Base-by-base conservation (phyloP, 2,113 vertebrate genomes). In the Peromyscus maniculatus region DNA sequence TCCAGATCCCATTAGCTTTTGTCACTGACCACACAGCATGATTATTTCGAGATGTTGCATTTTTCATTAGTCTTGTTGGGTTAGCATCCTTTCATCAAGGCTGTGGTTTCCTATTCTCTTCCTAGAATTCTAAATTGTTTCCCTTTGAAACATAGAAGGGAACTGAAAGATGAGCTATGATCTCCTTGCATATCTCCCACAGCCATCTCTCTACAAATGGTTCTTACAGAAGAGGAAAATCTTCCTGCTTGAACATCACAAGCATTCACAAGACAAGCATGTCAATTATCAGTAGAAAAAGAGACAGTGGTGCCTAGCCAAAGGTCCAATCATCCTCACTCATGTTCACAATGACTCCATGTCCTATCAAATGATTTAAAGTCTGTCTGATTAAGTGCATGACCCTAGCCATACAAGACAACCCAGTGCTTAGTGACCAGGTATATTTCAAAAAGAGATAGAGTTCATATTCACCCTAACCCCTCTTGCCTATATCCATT, bases 81-180 rank as follows among this genome's bases (percentile, higher is more conserved):
- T 39, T 93, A 11, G 64, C 52, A 36, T 43, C 52, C 49, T 67
- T 59, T 87, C 43, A 74, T 77, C 21, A 10, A 74, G 36, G 26
- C 11, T 89, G 24, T 84, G 84, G n/a, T 89, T 89, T 91, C 74
- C 86, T 87, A 46, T 43, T 71, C 67, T 83, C 31, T 21, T 72
- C 69, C n/a, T 72, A 21, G 87, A 87, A 95, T 87, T 64, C 74
- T 71, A 82, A 87, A 90, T 49, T 49, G 7, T 17, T 74, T 87
- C 71, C 82, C 66, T 57, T 71, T 28, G 64, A 86, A 87, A 57
- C 39, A 28, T 15, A 10, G n/a, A 78, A 87, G 59, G 21, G 26
- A 90, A 52, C 33, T 31, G 24, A 83, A 87, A 90, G 59, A 28
- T 12, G 3, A 36, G 22, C 5, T 57, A 13, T 46, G 72, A 39